Evolutionary conservation across 2,888 invertebrate species (phyloP).

Genomic region (Poecilus cupreus): DNA sequence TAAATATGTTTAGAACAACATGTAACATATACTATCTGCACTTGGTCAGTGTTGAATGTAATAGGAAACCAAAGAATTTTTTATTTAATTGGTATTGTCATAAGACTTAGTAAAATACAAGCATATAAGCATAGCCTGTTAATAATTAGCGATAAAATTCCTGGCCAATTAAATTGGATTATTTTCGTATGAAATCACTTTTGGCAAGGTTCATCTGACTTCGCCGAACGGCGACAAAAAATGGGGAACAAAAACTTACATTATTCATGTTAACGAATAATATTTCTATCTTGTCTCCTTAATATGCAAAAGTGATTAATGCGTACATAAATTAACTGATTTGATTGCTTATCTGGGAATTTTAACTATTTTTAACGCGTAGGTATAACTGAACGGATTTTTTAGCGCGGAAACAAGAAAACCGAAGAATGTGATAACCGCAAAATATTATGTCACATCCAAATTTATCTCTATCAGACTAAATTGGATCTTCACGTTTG

Average conservation of each 20-base stretch:
- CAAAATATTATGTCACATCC: neutral
- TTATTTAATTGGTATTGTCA: slow-evolving; percentile 19
- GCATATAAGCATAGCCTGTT: neutral
- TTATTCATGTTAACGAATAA: slow-evolving; percentile 26
- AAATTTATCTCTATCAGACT: too few species aligned
- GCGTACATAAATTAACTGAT: slow-evolving; percentile 46
- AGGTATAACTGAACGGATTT: neutral
- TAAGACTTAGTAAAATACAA: neutral
- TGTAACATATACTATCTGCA: neutral
- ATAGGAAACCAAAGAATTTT: neutral
- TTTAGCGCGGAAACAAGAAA: neutral
- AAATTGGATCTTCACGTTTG: too few species aligned
- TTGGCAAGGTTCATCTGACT: slow-evolving; percentile 25
- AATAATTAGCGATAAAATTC: slow-evolving; percentile 10
- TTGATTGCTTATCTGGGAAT: slow-evolving; percentile 47
- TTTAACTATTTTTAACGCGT: slow-evolving; percentile 30
- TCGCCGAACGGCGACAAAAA: neutral
- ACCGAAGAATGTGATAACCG: neutral
- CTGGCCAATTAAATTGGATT: slow-evolving; percentile 31
- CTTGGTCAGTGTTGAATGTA: neutral
- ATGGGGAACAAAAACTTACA: slow-evolving; percentile 14
- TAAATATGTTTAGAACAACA: neutral
- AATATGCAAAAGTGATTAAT: slow-evolving; percentile 50
- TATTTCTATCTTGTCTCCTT: slow-evolving; percentile 37
- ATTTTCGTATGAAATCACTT: slow-evolving; percentile 17